Evolutionary conservation across 2,113 vertebrate species (phyloP), one percentile per base, ranked within the genome.

Genomic region (chimpanzee (Pan troglodytes)): DNA sequence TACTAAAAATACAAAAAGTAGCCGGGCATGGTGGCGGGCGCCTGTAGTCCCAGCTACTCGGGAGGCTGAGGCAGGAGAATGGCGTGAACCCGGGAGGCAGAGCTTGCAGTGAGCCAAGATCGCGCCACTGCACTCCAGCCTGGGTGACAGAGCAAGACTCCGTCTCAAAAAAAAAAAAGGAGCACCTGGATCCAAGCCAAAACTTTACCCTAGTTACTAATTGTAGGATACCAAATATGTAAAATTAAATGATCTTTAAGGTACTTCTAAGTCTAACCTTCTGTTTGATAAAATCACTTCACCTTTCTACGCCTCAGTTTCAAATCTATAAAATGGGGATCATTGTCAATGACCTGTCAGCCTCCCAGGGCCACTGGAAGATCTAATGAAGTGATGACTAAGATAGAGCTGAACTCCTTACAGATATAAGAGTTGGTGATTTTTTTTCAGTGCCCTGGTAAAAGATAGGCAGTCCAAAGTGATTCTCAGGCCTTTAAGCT

Each of bases 191-290:
- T 75, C 61, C 72, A 96, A 91, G 76, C 59, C 64, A 90, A 13
- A 96, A 72, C 76, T 84, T 92, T 97, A 5, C 70, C 84, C 12
- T 97, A 87, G 38, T 90, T 92, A 95, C n/a, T 95, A 89, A 70
- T 50, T 78, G 1, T 82, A 84, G 50, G 48, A 87, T 11, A 50
- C 75, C 55, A 20, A 95, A 40, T 82, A 87, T 20, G 43, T 23
- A 93, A 57, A 95, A 70, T 76, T 45, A 97, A 88, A 52, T 90
- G 4, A 92, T 84, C 55, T 90, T 94, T 82, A 95, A 89, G 55
- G n/a, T 79, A 92, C 27, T 95, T 94, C 38, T 91, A 76, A 89
- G 64, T 95, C 4, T 97, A 84, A 14, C 35, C 40, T 90, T 97
- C 25, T 43, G 32, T 52, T 75, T 93, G 75, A 95, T 87, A 78